phyloP scores from a whole-genome alignment of 2,113 vertebrate genomes.

The Hiodon alosoides region DNA sequence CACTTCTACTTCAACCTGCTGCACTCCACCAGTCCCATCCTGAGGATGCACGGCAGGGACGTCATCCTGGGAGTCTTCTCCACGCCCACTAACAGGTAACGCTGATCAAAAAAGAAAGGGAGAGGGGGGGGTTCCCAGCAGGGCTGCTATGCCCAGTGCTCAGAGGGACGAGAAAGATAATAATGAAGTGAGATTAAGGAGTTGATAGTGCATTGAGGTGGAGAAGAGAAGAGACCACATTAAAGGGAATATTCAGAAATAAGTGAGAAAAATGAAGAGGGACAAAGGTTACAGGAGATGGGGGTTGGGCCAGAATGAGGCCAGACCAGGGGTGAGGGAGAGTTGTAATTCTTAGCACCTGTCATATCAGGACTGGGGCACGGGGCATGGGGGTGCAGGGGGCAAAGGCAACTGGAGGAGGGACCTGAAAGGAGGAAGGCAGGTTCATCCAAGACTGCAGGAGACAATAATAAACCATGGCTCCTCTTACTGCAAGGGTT shows the following conservation, averaged over 20 bases:
- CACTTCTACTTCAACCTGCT: constrained; percentile 98
- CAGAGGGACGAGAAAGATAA: too few species aligned
- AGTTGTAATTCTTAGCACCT: too few species aligned
- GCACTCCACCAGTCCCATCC: constrained; percentile 80
- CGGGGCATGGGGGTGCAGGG: not conserved
- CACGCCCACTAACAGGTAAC: constrained; percentile 87
- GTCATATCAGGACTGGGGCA: not conserved
- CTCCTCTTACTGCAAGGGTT: too few species aligned
- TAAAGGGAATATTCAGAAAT: too few species aligned
- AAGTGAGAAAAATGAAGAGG: not conserved
- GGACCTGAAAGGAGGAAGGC: not conserved
- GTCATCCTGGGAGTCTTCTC: constrained; percentile 89
- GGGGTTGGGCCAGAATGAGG: too few species aligned
- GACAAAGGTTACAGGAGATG: not conserved
- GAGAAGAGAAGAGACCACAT: too few species aligned
- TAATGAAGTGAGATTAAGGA: too few species aligned
- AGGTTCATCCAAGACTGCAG: not conserved
- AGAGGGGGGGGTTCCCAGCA: not conserved
- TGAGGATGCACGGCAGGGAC: constrained; percentile 80
- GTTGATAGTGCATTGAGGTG: too few species aligned
- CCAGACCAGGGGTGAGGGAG: not conserved
- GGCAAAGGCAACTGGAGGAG: not conserved
- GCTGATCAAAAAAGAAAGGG: not conserved
- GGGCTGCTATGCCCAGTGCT: too few species aligned
- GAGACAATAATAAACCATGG: not conserved